Evolutionary conservation across 2,888 invertebrate genomes (phyloP), one percentile per base, ranked within the genome.

Genomic region (Horisme vitalbata): DNA sequence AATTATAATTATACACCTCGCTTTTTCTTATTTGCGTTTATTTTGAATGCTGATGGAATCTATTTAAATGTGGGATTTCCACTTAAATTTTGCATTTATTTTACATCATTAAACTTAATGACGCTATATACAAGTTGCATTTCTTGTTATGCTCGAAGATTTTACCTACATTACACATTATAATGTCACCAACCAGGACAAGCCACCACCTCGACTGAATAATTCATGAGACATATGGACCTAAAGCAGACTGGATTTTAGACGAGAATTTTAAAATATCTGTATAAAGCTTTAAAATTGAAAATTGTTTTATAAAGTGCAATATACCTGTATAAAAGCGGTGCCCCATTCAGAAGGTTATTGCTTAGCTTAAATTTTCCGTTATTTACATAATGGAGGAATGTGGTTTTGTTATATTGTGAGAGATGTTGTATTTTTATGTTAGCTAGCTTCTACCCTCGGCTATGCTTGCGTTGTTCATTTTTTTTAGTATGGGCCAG

Each of bases 201-300:
- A 77, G 79, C 81, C 74, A 73, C 75, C 68, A 74, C 75, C 72
- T 56, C 57, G 54, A 46, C 65, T 88, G 87, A 87, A 88, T 89
- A 69, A 88, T 88, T 85, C 88, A 89, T 86, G 79, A 86, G 83
- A 82, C 84, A 86, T 87, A 84, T 85, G 87, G 83, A 85, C 86
- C 83, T 82, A 86, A 84, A 83, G 86, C 83, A 84, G 80, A 80
- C 83, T 84, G 81, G 86, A 84, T 87, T 87, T 85, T 79, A 83
- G 82, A 80, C 72, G 78, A 70, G 85, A 83, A 85, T 88, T 88
- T 85, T 83, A 83, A 86, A 88, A 83, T 83, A 81, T 79, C 79
- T 80, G 79, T 81, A 78, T 74, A 66, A 63, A 65, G 76, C 63
- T 81, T 80, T 79, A 77, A 81, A 80, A 83, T 81, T 81, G 79